Percentiles rank a stretch among this genome's conserved stretches.
phyloP scores from a whole-genome alignment of 2,113 vertebrate species.

The Centrocercus urophasianus region DNA sequence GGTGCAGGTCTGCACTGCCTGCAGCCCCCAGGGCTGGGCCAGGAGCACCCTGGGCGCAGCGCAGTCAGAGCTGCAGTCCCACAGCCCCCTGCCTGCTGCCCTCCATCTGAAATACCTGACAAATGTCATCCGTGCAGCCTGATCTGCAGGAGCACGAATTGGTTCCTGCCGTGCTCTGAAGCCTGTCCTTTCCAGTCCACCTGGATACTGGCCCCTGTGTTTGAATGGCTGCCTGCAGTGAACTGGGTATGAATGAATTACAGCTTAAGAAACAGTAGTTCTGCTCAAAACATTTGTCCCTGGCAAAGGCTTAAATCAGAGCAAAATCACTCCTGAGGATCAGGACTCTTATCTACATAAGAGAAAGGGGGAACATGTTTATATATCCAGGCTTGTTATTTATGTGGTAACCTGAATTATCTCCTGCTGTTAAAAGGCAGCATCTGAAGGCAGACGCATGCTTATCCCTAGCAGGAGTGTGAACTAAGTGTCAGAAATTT shows the following conservation, averaged over 20 bases:
- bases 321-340: not conserved
- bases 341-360: not conserved
- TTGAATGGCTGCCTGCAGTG: not conserved
- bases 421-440: not conserved
- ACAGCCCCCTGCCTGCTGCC: not conserved
- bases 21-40: not conserved
- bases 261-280: not conserved
- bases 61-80: not conserved
- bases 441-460: not conserved
- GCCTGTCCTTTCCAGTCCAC: not conserved
- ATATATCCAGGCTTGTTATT: not conserved
- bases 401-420: rapidly evolving
- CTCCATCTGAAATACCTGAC: not conserved
- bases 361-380: not conserved
- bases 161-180: not conserved
- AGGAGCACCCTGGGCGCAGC: not conserved
- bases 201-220: not conserved
- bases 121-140: not conserved
- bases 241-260: not conserved
- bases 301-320: not conserved
- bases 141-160: not conserved
- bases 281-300: not conserved
- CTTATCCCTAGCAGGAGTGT: not conserved
- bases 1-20: not conserved
- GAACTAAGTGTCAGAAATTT: not conserved